phyloP scores from a whole-genome alignment of 2,888 invertebrate species.

The Altica lythri region DNA sequence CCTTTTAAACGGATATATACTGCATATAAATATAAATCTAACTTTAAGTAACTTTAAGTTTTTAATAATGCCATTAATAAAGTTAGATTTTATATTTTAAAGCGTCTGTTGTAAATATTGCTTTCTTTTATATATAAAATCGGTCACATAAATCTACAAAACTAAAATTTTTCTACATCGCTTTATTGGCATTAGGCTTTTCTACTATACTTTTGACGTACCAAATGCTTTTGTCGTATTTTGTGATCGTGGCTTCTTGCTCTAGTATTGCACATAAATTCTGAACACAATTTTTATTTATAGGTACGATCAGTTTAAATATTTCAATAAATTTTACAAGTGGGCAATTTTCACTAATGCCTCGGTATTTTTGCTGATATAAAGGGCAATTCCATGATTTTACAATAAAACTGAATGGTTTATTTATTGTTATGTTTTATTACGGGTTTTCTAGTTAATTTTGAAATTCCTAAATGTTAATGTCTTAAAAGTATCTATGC shows the following conservation, averaged over 20 bases:
- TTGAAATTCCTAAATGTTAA: too few species aligned
- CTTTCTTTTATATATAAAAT: slow-evolving; percentile 9
- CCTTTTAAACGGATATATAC: slow-evolving; percentile 10
- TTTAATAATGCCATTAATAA: too few species aligned
- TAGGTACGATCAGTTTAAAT: not conserved
- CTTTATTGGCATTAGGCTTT: slow-evolving; percentile 36
- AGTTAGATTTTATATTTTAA: slow-evolving; percentile 29
- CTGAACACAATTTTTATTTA: slow-evolving; percentile 13
- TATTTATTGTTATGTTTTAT: too few species aligned
- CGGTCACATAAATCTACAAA: slow-evolving; percentile 6
- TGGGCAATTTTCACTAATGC: too few species aligned
- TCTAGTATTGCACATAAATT: slow-evolving; percentile 30
- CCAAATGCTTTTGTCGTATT: slow-evolving; percentile 52
- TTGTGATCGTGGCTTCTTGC: slow-evolving; percentile 51
- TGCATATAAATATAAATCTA: slow-evolving; percentile 5
- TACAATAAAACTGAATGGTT: too few species aligned
- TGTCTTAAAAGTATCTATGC: too few species aligned
- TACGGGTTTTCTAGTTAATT: too few species aligned
- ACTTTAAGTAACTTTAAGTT: too few species aligned
- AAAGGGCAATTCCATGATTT: too few species aligned
- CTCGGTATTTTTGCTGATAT: too few species aligned
- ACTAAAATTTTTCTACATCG: slow-evolving; percentile 18
- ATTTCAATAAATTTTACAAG: too few species aligned
- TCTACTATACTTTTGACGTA: slow-evolving; percentile 43
- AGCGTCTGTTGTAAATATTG: slow-evolving; percentile 20